Percentiles rank a stretch among this genome's conserved stretches.
These are phyloP conservation scores for Chymomyza amoena DNA, from an alignment of 2,888 invertebrate species.

Conservation along the genomic window DNA sequence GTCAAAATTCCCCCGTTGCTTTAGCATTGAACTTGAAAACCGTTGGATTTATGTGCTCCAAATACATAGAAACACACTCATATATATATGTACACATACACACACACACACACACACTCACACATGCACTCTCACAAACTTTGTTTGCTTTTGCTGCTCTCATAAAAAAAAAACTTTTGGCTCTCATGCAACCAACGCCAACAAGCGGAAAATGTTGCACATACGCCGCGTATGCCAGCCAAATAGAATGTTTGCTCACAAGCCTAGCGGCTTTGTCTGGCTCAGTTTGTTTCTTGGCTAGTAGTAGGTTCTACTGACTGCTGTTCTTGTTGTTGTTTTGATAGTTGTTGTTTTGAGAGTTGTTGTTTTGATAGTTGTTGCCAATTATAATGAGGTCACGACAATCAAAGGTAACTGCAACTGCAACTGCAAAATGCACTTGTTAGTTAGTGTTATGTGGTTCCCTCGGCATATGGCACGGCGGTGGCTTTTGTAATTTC, in stretches of 20 bases:
- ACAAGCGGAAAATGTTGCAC: slow-evolving; percentile 43
- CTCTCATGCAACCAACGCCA: slow-evolving; percentile 24
- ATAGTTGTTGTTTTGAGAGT: slow-evolving; percentile 19
- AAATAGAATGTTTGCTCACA: slow-evolving; percentile 18
- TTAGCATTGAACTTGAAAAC: slow-evolving; percentile 37
- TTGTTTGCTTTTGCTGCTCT: neutral
- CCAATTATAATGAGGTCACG: slow-evolving; percentile 60
- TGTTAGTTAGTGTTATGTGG: slow-evolving; percentile 10
- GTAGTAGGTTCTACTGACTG: slow-evolving; percentile 10
- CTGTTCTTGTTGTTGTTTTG: neutral
- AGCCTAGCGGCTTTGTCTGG: slow-evolving; percentile 9
- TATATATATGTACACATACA: neutral
- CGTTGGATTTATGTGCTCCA: neutral
- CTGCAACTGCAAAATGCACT: slow-evolving; percentile 34
- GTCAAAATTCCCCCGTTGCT: neutral
- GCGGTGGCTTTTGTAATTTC: slow-evolving; percentile 11
- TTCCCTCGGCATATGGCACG: neutral
- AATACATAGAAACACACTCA: neutral
- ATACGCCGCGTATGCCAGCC: slow-evolving; percentile 39
- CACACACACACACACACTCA: too few relatives aligned
- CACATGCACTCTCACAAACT: slow-evolving; percentile 14
- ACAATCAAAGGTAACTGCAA: slow-evolving; percentile 44
- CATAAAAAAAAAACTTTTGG: neutral
- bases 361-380: slow-evolving; percentile 8
- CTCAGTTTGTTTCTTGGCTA: slow-evolving; percentile 18